Conservation (phyloP, 2,113 vertebrate species). For the Cyprinus carpio region DNA sequence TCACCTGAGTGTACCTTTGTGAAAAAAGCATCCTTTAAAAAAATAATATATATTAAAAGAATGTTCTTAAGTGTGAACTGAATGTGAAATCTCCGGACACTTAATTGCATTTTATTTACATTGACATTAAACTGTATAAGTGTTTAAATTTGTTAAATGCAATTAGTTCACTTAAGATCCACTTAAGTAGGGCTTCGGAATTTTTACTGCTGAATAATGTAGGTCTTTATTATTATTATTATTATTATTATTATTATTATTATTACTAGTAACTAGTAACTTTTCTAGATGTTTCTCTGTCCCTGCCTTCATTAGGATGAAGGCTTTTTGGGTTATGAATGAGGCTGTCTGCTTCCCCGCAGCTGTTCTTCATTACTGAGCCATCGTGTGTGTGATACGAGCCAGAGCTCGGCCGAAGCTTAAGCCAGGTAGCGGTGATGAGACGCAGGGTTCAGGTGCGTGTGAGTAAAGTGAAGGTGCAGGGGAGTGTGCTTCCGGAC, state of each 20-base stretch:
- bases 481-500: conserved; percentile 53
- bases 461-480: conserved; percentile 43
- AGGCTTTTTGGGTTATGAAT: conserved; percentile 77
- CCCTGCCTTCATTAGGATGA: conserved; percentile 37
- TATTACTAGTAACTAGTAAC: not conserved
- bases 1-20: not conserved
- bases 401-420: conserved; percentile 46
- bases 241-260: no score
- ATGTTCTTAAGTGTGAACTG: no score
- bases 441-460: conserved; percentile 60
- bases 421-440: conserved; percentile 61
- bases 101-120: no score
- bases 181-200: no score
- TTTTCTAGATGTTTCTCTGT: conserved; percentile 25
- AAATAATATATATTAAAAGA: no score
- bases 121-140: no score
- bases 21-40: no score
- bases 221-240: no score
- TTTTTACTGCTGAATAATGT: no score
- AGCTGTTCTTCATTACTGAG: conserved; percentile 80
- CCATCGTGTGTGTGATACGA: conserved; percentile 54
- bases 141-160: no score
- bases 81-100: no score
- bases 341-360: conserved; percentile 74
- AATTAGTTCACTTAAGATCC: no score